A percentile compares a stretch with the other conserved stretches of the same genome.
Evolutionary conservation across 2,797 vertebrate genomes (phyloP).

Genomic region (Mastacembelus armatus): DNA sequence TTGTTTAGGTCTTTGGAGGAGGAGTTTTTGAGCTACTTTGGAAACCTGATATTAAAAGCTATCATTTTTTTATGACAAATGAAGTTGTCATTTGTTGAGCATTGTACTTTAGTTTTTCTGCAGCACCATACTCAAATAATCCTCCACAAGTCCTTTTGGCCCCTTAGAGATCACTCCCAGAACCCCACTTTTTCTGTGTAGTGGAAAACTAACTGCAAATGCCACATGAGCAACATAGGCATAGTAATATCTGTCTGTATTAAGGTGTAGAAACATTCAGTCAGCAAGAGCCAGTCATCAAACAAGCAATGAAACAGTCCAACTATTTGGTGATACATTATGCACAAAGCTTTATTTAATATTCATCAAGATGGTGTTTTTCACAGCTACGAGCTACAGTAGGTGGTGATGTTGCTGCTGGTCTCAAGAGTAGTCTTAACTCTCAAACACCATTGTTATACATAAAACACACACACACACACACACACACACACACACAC

Average conservation of each 20-base stretch:
- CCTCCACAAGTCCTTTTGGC: too few species aligned
- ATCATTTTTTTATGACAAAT: too few species aligned
- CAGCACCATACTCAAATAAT: too few species aligned
- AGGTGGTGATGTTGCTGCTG: too few species aligned
- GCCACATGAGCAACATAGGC: background rate
- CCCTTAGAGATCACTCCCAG: too few species aligned
- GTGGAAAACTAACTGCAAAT: background rate
- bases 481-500: too few species aligned
- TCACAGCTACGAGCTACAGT: constrained; percentile 11
- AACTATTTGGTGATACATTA: background rate
- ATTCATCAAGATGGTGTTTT: constrained; percentile 30
- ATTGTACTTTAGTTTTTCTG: too few species aligned
- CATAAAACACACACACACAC: constrained; percentile 22
- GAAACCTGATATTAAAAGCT: too few species aligned
- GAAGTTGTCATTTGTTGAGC: too few species aligned
- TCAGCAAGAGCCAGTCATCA: constrained; percentile 2
- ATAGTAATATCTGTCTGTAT: background rate
- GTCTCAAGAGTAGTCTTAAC: constrained; percentile 35
- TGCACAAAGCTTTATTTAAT: constrained; percentile 13
- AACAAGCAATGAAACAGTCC: constrained; percentile 5
- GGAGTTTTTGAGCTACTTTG: too few species aligned
- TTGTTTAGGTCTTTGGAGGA: too few species aligned
- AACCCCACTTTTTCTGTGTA: too few species aligned
- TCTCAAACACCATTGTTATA: constrained; percentile 42
- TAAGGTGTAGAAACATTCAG: background rate